Conservation (phyloP, 2,888 invertebrate genomes). For the Drosophila lacicola region DNA sequence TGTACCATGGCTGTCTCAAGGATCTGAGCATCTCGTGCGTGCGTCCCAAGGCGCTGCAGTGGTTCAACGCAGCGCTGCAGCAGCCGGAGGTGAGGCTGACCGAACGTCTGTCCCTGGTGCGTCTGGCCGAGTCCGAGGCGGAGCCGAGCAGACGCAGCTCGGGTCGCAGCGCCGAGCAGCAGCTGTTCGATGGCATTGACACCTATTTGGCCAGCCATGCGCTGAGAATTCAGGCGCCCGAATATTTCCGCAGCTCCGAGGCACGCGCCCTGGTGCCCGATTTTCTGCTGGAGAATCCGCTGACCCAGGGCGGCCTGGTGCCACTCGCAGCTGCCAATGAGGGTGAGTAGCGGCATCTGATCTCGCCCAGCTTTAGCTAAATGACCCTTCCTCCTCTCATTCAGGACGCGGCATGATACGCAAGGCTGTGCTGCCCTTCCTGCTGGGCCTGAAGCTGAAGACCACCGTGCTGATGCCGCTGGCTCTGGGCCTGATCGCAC, state of each 20-base stretch:
- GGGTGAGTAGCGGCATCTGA: conserved; percentile 65
- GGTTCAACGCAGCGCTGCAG: conserved; percentile 89
- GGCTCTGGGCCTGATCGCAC: conserved; percentile 92
- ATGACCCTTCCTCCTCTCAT: conserved; percentile 36
- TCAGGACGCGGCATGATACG: conserved; percentile 93
- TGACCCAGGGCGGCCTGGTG: conserved; percentile 89
- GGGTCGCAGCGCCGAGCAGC: conserved; percentile 81
- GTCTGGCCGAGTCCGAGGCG: conserved; percentile 82
- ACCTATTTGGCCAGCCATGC: conserved; percentile 91
- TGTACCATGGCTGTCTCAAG: conserved; percentile 89
- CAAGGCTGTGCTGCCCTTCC: conserved; percentile 93
- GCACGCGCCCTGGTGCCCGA: conserved; percentile 83
- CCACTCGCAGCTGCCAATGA: conserved; percentile 88
- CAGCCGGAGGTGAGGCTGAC: conserved; percentile 91
- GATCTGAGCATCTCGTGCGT: conserved; percentile 90
- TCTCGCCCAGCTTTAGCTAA: background rate
- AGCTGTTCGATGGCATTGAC: conserved; percentile 90
- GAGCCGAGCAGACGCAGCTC: conserved; percentile 35
- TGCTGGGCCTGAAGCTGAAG: conserved; percentile 94
- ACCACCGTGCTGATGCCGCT: conserved; percentile 93
- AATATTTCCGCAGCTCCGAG: conserved; percentile 86
- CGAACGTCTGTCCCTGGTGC: conserved; percentile 90
- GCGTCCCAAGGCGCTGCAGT: conserved; percentile 91
- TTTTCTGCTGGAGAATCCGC: conserved; percentile 81
- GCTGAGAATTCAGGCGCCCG: conserved; percentile 91